phyloP scores from a whole-genome alignment of 2,113 vertebrate genomes.

The Alligator sinensis region DNA sequence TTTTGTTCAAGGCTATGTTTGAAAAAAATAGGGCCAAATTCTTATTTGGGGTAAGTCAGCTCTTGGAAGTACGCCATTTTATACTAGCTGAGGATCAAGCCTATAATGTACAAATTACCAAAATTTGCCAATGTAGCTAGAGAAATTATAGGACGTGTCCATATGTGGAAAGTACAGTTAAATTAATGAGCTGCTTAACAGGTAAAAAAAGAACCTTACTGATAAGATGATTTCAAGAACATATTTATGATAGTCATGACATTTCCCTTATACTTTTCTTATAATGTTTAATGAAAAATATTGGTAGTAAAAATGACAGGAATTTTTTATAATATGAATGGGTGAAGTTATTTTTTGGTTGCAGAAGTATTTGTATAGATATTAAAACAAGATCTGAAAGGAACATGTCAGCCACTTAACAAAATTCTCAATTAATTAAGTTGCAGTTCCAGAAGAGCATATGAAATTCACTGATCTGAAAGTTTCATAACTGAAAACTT shows the following conservation, averaged over 20 bases:
- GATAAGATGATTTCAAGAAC: not conserved
- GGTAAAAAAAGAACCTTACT: not conserved
- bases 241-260: not conserved
- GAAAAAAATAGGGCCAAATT: not conserved
- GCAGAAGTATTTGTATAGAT: not conserved
- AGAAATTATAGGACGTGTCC: not conserved
- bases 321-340: not conserved
- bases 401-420: not conserved
- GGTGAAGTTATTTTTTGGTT: not conserved
- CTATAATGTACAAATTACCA: not conserved
- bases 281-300: conserved; percentile 8
- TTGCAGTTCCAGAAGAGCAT: not conserved
- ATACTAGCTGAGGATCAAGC: not conserved
- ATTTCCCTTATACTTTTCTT: conserved; percentile 32
- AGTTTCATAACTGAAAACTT: not conserved
- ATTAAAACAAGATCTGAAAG: not conserved
- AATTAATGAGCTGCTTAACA: not conserved
- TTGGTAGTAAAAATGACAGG: conserved; percentile 39
- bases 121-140: not conserved
- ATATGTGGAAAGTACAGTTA: not conserved
- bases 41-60: not conserved
- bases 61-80: not conserved
- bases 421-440: conserved; percentile 7
- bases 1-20: not conserved
- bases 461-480: not conserved